Evolutionary conservation across 64 coral and sea anemone species (phyloP).

Genomic region (Trachythela sp.): DNA sequence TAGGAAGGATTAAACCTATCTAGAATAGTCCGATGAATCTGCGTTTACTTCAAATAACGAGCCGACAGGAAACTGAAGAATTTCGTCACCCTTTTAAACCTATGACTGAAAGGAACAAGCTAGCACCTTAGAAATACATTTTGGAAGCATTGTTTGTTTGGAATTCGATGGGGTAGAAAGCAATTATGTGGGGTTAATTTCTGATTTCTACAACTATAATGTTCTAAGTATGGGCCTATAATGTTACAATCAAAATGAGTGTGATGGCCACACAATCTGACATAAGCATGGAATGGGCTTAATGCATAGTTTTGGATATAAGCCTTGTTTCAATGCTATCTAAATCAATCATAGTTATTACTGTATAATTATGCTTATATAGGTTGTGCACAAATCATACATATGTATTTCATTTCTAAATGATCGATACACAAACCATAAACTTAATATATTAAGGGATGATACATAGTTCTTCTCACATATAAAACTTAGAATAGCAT

Average conservation of each 20-base stretch:
- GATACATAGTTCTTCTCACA: too few relatives aligned
- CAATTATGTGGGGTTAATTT: not conserved
- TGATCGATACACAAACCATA: too few relatives aligned
- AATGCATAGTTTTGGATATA: not conserved
- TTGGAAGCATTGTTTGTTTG: not conserved
- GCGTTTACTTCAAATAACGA: not conserved
- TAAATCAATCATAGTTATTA: too few relatives aligned
- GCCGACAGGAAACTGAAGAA: constrained; percentile 3
- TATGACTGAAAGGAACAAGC: not conserved
- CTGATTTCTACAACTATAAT: too few relatives aligned
- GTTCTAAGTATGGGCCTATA: not conserved
- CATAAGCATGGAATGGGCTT: not conserved
- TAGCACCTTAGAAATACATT: not conserved
- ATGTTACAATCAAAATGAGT: not conserved
- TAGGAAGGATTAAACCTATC: not conserved
- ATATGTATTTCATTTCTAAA: too few relatives aligned
- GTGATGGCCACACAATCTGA: not conserved
- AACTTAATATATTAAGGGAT: too few relatives aligned
- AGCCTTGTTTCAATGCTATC: too few relatives aligned
- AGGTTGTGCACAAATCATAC: too few relatives aligned
- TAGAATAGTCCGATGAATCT: not conserved
- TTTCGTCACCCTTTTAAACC: not conserved
- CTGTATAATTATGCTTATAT: too few relatives aligned
- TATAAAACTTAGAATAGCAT: too few relatives aligned
- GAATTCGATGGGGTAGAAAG: not conserved